Conservation (phyloP, 2,113 vertebrate genomes). For the Theristicus caerulescens region DNA sequence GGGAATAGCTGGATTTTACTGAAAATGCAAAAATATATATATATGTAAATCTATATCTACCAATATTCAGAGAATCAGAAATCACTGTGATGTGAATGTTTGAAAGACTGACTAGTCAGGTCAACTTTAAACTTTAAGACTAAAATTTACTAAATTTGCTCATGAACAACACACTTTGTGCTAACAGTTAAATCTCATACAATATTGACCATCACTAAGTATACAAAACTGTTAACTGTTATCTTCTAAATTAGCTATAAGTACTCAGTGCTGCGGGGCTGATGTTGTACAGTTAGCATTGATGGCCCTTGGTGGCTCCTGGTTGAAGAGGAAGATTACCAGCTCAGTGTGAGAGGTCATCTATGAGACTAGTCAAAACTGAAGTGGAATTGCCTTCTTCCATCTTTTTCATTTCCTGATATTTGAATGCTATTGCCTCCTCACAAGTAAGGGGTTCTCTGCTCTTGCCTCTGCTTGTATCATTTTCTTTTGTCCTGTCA, state of each 20-base stretch:
- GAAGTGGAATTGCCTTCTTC: neutral
- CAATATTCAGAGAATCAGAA: neutral
- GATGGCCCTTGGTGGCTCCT: neutral
- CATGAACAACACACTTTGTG: neutral
- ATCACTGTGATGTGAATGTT: neutral
- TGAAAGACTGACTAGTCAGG: neutral
- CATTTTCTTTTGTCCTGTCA: neutral
- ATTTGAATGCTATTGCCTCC: neutral
- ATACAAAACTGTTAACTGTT: neutral
- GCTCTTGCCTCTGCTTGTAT: neutral
- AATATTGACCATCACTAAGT: neutral
- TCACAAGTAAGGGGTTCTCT: neutral
- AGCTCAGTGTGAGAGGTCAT: neutral
- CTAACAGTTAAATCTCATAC: neutral
- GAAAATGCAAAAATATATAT: neutral
- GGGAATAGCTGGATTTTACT: neutral
- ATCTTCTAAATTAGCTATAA: neutral
- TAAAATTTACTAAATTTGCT: neutral
- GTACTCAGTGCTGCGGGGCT: neutral
- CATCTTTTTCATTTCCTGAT: neutral
- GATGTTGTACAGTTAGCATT: neutral
- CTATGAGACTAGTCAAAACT: neutral
- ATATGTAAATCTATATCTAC: neutral
- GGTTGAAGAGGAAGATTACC: neutral
- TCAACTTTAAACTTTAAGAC: neutral